Evolutionary conservation across 1,140 invertebrate species (phyloP).

Genomic region (Bradysia coprophila): DNA sequence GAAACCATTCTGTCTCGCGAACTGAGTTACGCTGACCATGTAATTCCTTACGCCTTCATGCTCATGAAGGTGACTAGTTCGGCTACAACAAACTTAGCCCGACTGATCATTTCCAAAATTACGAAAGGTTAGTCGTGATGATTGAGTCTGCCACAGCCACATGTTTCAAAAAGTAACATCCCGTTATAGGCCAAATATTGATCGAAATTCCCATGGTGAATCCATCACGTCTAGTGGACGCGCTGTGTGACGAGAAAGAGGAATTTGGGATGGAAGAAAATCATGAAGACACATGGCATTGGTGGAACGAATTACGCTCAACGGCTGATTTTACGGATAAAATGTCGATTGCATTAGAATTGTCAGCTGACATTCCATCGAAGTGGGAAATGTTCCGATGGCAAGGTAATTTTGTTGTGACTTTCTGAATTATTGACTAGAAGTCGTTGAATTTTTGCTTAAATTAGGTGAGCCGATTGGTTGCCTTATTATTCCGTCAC

Average conservation of each 20-base stretch:
- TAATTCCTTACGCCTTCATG: constrained; percentile 52
- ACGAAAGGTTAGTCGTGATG: constrained; percentile 29
- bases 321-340: constrained; percentile 55
- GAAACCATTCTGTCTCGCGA: constrained; percentile 64
- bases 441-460: too few relatives aligned
- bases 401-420: too few relatives aligned
- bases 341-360: constrained; percentile 31
- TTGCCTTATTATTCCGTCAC: constrained; percentile 65
- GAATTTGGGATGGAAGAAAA: constrained; percentile 28
- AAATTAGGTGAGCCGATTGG: constrained; percentile 82
- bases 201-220: constrained; percentile 16
- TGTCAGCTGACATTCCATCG: constrained; percentile 45
- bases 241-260: constrained; percentile 36
- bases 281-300: constrained; percentile 47
- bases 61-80: constrained; percentile 44
- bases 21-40: constrained; percentile 58
- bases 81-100: constrained; percentile 49
- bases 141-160: background rate
- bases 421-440: too few relatives aligned
- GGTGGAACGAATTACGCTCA: constrained; percentile 75
- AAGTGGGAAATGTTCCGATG: constrained; percentile 55
- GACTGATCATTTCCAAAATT: too few relatives aligned
- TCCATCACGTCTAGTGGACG: too few relatives aligned
- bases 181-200: constrained; percentile 11
- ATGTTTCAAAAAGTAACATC: background rate